Evolutionary conservation across 1,140 invertebrate genomes (phyloP).

Genomic region (Drosophila watanabei): DNA sequence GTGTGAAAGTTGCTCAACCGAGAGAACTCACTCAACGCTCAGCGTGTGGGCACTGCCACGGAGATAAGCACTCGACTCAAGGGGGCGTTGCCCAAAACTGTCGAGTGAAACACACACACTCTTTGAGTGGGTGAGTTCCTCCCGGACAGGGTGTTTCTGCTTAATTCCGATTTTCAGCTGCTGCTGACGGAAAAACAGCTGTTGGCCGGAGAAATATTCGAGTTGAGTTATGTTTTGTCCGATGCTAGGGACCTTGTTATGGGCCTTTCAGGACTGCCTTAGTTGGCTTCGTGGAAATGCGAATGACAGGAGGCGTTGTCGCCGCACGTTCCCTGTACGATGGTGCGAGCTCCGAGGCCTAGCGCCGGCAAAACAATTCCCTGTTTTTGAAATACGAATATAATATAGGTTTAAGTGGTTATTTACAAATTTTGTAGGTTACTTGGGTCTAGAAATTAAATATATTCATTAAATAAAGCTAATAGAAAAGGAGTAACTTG

Average conservation of each 20-base stretch:
- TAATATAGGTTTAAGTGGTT: background rate
- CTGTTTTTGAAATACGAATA: background rate
- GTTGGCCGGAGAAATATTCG: conserved; percentile 31
- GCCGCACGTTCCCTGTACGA: conserved; percentile 40
- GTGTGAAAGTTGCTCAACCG: conserved; percentile 46
- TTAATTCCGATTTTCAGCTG: conserved; percentile 66
- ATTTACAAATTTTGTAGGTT: background rate
- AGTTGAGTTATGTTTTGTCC: conserved; percentile 64
- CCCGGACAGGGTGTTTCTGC: conserved; percentile 63
- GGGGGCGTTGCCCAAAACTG: conserved; percentile 50
- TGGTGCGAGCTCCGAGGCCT: background rate
- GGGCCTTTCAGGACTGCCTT: conserved; percentile 25
- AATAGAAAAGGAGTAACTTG: too few relatives aligned
- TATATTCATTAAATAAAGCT: background rate
- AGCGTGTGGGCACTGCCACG: conserved; percentile 18
- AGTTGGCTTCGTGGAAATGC: conserved; percentile 46
- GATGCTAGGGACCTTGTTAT: conserved; percentile 26
- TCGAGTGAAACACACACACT: conserved; percentile 9
- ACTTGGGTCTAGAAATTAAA: conserved; percentile 2
- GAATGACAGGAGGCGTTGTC: conserved; percentile 37
- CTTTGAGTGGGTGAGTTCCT: conserved; percentile 25
- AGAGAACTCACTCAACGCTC: conserved; percentile 15
- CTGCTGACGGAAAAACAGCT: conserved; percentile 68
- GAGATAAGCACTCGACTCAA: conserved; percentile 44
- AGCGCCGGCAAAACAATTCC: conserved; percentile 63